A percentile compares a stretch with the other conserved stretches of the same genome.
phyloP scores from a whole-genome alignment of 2,113 vertebrate species.

The Oncorhynchus gorbuscha region DNA sequence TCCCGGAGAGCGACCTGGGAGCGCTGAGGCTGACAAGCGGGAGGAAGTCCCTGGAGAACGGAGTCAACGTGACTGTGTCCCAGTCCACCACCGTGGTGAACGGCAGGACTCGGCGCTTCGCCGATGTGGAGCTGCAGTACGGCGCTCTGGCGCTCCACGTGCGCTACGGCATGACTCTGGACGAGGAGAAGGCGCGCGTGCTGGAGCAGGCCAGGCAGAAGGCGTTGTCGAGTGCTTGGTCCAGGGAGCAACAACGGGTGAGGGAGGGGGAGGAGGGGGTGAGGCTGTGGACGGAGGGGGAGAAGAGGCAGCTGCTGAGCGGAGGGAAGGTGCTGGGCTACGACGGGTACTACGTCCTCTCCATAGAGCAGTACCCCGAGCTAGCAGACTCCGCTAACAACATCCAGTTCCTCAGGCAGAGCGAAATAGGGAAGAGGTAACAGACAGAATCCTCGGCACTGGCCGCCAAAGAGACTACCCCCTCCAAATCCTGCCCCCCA shows the following conservation, averaged over 20 bases:
- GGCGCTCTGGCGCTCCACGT: constrained; percentile 90
- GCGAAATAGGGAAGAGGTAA: constrained; percentile 99
- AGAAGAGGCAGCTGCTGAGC: constrained; percentile 96
- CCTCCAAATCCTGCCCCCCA: not conserved
- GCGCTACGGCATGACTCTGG: constrained; percentile 93
- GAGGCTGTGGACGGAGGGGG: constrained; percentile 95
- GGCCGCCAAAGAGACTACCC: constrained; percentile 51
- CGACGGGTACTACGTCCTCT: constrained; percentile 97
- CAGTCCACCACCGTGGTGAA: constrained; percentile 97
- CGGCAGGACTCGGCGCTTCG: constrained; percentile 92
- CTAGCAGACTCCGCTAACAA: constrained; percentile 97
- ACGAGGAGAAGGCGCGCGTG: constrained; percentile 95
- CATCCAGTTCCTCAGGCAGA: constrained; percentile 98
- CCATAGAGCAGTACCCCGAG: constrained; percentile 98
- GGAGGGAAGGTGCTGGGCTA: constrained; percentile 95
- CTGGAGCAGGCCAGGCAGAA: constrained; percentile 94
- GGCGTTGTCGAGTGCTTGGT: constrained; percentile 90
- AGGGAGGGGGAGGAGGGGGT: constrained; percentile 94
- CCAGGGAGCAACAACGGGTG: constrained; percentile 95
- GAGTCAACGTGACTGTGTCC: constrained; percentile 94
- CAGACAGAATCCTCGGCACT: constrained; percentile 46
- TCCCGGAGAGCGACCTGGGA: constrained; percentile 93
- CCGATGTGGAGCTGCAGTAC: constrained; percentile 94
- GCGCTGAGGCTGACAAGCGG: constrained; percentile 90
- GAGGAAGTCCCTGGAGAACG: constrained; percentile 90